Evolutionary conservation across 2,113 vertebrate species (phyloP).

Genomic region (Phyllopteryx taeniolatus): DNA sequence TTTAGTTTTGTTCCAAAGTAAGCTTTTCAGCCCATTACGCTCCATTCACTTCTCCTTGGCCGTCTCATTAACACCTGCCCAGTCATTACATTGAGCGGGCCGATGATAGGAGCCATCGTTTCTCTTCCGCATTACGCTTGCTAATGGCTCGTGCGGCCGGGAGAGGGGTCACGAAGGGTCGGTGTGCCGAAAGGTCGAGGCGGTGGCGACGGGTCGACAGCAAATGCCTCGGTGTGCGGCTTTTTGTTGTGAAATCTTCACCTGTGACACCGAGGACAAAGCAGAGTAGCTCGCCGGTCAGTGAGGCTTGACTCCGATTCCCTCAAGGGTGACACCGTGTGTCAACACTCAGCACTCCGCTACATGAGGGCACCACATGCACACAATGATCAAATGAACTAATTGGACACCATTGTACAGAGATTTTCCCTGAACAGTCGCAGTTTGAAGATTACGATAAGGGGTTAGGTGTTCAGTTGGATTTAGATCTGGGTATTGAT

Average conservation of each 20-base stretch:
- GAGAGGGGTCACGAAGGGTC: constrained; percentile 33
- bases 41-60: constrained; percentile 48
- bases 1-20: constrained; percentile 69
- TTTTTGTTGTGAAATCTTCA: constrained; percentile 16
- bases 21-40: constrained; percentile 71
- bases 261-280: constrained; percentile 30
- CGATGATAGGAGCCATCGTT: constrained; percentile 54
- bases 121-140: constrained; percentile 26
- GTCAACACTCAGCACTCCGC: neutral
- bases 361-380: neutral
- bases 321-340: neutral
- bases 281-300: constrained; percentile 7
- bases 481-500: neutral
- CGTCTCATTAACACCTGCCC: constrained; percentile 68
- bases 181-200: constrained; percentile 33
- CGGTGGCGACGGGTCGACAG: constrained; percentile 12
- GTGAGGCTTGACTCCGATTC: constrained; percentile 13
- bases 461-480: neutral
- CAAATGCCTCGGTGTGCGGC: constrained; percentile 14
- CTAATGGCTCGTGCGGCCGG: constrained; percentile 41
- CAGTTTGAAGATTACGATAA: neutral
- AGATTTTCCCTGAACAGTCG: neutral
- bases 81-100: constrained; percentile 49
- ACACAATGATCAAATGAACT: neutral
- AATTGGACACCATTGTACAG: neutral